Evolutionary conservation across 2,113 vertebrate species (phyloP).

Genomic region (Oxyura jamaicensis): DNA sequence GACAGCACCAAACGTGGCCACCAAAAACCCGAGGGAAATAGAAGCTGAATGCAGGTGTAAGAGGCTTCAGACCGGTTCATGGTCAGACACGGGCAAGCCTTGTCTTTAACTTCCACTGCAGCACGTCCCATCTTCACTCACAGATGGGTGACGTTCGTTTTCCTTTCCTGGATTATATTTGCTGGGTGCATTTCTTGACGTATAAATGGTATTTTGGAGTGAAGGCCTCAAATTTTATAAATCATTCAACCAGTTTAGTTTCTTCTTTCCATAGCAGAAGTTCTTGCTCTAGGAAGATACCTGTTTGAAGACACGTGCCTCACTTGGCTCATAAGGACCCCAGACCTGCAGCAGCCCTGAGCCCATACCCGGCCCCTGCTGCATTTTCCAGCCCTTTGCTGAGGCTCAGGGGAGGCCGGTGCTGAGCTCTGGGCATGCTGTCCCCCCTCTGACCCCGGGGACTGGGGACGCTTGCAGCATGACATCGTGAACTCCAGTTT

Average conservation of each 20-base stretch:
- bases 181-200: background rate
- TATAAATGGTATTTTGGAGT: conserved; percentile 38
- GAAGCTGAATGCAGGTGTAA: background rate
- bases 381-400: background rate
- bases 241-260: conserved; percentile 11
- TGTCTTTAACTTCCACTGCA: background rate
- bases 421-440: background rate
- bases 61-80: background rate
- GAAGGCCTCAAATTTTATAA: conserved; percentile 28
- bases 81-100: background rate
- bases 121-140: conserved; percentile 26
- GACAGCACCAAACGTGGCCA: accelerated
- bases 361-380: background rate
- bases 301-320: background rate
- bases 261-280: background rate
- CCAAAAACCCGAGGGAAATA: background rate
- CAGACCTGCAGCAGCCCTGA: accelerated
- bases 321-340: background rate
- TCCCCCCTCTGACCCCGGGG: background rate
- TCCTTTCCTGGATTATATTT: conserved; percentile 25
- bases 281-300: background rate
- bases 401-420: background rate
- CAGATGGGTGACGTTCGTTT: conserved; percentile 19
- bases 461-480: background rate
- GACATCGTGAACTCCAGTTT: background rate